phyloP scores from a whole-genome alignment of 2,888 invertebrate genomes.

The Drosophila siamana region DNA sequence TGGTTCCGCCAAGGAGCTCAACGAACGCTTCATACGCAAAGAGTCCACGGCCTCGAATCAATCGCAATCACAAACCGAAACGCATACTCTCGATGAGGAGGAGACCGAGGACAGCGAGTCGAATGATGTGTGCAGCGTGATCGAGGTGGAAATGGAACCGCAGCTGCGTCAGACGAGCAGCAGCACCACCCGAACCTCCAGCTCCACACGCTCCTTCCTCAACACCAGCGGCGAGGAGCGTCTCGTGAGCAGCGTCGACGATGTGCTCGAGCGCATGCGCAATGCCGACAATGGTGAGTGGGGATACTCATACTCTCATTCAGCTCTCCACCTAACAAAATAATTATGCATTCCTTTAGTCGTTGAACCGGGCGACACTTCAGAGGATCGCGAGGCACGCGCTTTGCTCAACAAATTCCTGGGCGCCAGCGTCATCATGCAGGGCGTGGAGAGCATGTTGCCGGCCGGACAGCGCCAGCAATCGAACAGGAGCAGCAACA shows the following conservation, averaged over 20 bases:
- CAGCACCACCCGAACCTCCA: constrained; percentile 59
- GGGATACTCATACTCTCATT: not conserved
- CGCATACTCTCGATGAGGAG: constrained; percentile 64
- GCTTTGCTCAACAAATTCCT: constrained; percentile 93
- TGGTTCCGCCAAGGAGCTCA: constrained; percentile 91
- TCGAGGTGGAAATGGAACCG: constrained; percentile 68
- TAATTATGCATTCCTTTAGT: constrained; percentile 84
- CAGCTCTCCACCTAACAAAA: not conserved
- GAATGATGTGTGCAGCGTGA: constrained; percentile 74
- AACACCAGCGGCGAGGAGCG: constrained; percentile 88
- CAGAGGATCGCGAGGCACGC: constrained; percentile 90
- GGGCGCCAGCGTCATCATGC: constrained; percentile 92
- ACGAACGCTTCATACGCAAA: constrained; percentile 92
- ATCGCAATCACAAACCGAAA: constrained; percentile 56
- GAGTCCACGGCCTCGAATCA: constrained; percentile 81
- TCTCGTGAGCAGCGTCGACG: constrained; percentile 91
- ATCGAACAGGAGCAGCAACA: constrained; percentile 41
- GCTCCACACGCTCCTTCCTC: constrained; percentile 88
- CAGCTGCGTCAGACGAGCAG: constrained; percentile 73
- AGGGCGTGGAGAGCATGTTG: constrained; percentile 89
- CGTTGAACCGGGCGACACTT: constrained; percentile 88
- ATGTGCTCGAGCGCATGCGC: constrained; percentile 92
- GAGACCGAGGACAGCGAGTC: constrained; percentile 79
- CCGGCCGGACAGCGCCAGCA: constrained; percentile 73
- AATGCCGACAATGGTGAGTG: constrained; percentile 89